Conservation (phyloP, 2,797 vertebrate genomes). For the Poeciliopsis presidionis region DNA sequence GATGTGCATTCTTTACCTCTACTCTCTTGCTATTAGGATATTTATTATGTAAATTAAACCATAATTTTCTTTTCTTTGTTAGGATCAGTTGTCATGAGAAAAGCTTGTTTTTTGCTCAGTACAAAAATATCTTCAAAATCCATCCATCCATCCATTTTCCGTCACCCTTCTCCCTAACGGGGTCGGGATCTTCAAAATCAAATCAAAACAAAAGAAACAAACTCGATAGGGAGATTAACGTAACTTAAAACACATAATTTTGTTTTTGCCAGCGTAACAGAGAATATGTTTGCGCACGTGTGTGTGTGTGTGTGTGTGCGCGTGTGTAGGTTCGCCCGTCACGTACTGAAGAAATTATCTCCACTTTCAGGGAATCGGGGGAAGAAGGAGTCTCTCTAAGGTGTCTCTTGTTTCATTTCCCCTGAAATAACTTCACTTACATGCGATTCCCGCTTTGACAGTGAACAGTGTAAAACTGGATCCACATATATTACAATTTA, state of each 20-base stretch:
- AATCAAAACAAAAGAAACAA: neutral
- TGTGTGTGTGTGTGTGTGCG: slow-evolving; percentile 2
- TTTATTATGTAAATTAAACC: neutral
- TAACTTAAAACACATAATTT: neutral
- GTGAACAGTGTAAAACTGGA: neutral
- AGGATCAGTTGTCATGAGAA: neutral
- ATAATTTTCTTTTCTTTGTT: neutral
- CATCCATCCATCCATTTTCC: too few relatives aligned
- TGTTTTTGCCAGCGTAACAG: neutral
- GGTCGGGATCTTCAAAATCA: neutral
- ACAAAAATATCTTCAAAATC: neutral
- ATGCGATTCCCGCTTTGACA: neutral
- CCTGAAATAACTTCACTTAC: slow-evolving; percentile 12
- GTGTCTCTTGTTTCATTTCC: slow-evolving; percentile 23
- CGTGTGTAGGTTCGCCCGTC: neutral
- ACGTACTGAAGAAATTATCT: slow-evolving; percentile 44
- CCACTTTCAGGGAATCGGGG: slow-evolving; percentile 32
- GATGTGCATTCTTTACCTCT: neutral
- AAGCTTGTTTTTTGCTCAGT: neutral
- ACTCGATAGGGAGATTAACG: neutral
- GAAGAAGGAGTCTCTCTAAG: slow-evolving; percentile 19
- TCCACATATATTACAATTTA: neutral
- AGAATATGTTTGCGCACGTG: neutral
- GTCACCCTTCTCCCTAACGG: too few relatives aligned
- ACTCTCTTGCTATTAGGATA: neutral